Percentiles rank a stretch among this genome's conserved stretches.
Conservation (phyloP, 2,888 invertebrate genomes). For the Timema cristinae region DNA sequence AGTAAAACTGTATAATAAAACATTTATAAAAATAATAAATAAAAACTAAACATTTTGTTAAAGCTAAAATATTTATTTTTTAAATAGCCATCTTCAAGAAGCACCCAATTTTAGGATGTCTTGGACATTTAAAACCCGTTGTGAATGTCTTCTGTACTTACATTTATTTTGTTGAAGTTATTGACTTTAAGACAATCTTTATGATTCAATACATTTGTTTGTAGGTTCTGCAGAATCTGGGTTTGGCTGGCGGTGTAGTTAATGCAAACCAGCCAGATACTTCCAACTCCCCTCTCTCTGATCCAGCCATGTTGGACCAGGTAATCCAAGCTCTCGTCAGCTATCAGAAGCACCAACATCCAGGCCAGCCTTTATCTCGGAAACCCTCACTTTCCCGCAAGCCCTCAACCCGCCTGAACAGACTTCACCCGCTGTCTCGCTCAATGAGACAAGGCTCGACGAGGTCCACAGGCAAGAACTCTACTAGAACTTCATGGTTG, state of each 20-base stretch:
- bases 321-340: slow-evolving; percentile 28
- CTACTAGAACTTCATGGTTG: slow-evolving; percentile 21
- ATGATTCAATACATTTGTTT: background rate
- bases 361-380: background rate
- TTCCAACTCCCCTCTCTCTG: slow-evolving; percentile 43
- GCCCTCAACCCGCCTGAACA: slow-evolving; percentile 41
- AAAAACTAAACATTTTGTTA: too few species aligned
- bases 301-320: slow-evolving; percentile 38
- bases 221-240: slow-evolving; percentile 12
- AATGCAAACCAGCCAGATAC: background rate
- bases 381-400: background rate
- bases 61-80: too few species aligned
- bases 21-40: too few species aligned
- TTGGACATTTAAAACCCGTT: too few species aligned
- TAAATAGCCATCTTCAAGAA: too few species aligned
- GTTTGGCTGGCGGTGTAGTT: background rate
- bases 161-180: too few species aligned
- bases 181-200: too few species aligned
- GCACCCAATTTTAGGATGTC: too few species aligned
- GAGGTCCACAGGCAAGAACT: slow-evolving; percentile 15
- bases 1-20: too few species aligned
- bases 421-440: slow-evolving; percentile 45
- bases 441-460: slow-evolving; percentile 37
- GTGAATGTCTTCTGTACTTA: too few species aligned
- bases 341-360: slow-evolving; percentile 19